Conservation (phyloP, 2,113 vertebrate species). For the Hippocampus barbouri region DNA sequence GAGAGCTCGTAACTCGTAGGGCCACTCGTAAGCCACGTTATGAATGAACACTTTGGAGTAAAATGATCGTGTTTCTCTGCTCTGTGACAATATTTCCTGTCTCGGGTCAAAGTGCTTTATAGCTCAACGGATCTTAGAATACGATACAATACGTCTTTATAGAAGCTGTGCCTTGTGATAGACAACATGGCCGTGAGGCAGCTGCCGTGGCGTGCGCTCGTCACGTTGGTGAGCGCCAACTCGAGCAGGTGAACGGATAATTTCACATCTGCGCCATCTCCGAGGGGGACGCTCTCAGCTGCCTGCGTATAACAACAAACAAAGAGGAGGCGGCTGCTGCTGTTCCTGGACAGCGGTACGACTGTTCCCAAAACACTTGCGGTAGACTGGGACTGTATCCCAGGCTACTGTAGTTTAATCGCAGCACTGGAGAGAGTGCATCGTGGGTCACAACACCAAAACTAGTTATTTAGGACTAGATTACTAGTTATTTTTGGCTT, state of each 20-base stretch:
- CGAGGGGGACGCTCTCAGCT: slow-evolving; percentile 44
- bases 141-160: not conserved
- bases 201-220: slow-evolving; percentile 30
- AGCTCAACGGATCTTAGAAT: slow-evolving; percentile 45
- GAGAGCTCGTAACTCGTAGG: not conserved
- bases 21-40: too few species aligned
- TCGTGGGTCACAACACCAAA: not conserved
- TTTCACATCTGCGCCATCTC: slow-evolving; percentile 54
- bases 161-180: slow-evolving; percentile 40
- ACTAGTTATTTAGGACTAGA: too few species aligned
- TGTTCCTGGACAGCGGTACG: slow-evolving; percentile 29
- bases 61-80: slow-evolving; percentile 36
- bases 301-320: slow-evolving; percentile 49
- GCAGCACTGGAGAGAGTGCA: slow-evolving; percentile 5
- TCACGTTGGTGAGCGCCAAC: slow-evolving; percentile 29
- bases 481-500: too few species aligned
- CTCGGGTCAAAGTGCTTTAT: slow-evolving; percentile 48
- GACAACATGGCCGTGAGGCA: slow-evolving; percentile 41
- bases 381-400: slow-evolving; percentile 19
- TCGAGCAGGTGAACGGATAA: slow-evolving; percentile 52
- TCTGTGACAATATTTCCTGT: slow-evolving; percentile 21
- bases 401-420: slow-evolving; percentile 13
- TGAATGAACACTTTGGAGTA: not conserved
- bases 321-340: slow-evolving; percentile 32
- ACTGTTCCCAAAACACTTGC: slow-evolving; percentile 19